These are phyloP conservation scores for Rhagium mordax DNA, from an alignment of 2,888 invertebrate species.

Conservation along the genomic window DNA sequence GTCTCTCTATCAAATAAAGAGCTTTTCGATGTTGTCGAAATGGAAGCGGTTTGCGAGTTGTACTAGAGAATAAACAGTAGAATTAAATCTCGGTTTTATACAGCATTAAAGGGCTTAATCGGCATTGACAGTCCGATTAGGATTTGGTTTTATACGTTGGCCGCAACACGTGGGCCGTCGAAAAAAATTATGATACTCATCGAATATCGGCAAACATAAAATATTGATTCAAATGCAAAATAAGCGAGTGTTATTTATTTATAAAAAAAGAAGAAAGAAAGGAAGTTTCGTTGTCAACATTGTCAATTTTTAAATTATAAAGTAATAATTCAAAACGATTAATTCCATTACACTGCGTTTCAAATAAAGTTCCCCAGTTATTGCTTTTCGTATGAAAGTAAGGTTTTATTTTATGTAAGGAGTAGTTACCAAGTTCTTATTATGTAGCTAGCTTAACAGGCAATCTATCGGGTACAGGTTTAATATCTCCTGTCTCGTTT, in stretches of 20 bases:
- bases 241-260: too few species aligned
- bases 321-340: background rate
- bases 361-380: background rate
- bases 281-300: too few species aligned
- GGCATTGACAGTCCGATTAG: background rate
- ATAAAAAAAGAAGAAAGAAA: too few species aligned
- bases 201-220: background rate
- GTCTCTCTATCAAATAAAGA: conserved; percentile 27
- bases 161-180: background rate
- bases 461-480: background rate
- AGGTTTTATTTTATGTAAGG: background rate
- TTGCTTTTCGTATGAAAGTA: background rate
- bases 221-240: too few species aligned
- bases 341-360: background rate
- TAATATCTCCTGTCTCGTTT: background rate
- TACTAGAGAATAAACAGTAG: background rate
- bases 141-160: background rate
- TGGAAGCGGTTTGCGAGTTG: background rate
- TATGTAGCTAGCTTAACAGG: background rate
- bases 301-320: too few species aligned
- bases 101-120: conserved; percentile 12
- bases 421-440: background rate
- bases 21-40: conserved; percentile 18
- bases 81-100: background rate
- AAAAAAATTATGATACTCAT: background rate